Evolutionary conservation across 2,888 invertebrate genomes (phyloP), one percentile per base, ranked within the genome.

Genomic region (Erebia palarica): DNA sequence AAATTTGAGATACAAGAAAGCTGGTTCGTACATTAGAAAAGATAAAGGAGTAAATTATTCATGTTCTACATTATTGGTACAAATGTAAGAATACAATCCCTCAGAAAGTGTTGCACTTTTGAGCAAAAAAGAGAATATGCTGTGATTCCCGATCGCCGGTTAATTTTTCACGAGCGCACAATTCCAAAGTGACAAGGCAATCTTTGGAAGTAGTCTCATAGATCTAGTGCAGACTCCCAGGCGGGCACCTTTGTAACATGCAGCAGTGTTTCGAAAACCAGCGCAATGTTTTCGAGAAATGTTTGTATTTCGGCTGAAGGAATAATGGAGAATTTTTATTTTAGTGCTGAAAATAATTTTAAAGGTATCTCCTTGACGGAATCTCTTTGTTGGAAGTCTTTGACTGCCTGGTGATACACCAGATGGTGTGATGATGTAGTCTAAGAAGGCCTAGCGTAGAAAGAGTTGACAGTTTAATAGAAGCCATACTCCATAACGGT

Each of bases 141-240:
- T 47, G 11, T 65, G 68, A 69, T 69, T 70, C 69, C 68, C 59
- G 66, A 73, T 65, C 70, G 71, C 72, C 77, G 66, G 77, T 80
- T 80, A 78, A 83, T 79, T 82, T 80, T 82, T 83, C 82, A 80
- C 77, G 76, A 80, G 76, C 71, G 78, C 78, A 80, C 82, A 82
- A 84, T 81, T 79, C 79, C 78, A 78, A 76, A 81, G 81, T 78
- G 82, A 80, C 79, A 76, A 27, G 77, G 79, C 85, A 86, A 85
- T 86, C 84, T 84, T 78, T 75, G 80, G 75, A 78, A 85, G 81
- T 81, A 83, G 81, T 79, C 78, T 78, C 76, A 78, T 76, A 78
- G 75, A 75, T 75, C n/a, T n/a, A 68, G 68, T 69, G 66, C 68
- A 71, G 64, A 74, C 76, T 84, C 83, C 82, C 83, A 10, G 11